Conservation (phyloP, 2,797 vertebrate species). For the Helostoma temminkii region DNA sequence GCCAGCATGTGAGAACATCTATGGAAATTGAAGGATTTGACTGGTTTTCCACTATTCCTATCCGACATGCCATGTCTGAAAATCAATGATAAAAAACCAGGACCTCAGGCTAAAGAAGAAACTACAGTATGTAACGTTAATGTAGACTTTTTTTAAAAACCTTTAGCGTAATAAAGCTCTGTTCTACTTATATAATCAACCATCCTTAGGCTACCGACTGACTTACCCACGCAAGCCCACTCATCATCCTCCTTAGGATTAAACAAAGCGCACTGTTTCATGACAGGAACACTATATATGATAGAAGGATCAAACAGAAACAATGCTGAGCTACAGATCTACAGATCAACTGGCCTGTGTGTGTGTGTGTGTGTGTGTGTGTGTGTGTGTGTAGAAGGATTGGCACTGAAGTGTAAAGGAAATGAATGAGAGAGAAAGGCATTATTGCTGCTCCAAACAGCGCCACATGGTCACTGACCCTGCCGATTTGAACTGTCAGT, state of each 20-base stretch:
- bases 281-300: constrained; percentile 6
- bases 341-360: constrained; percentile 13
- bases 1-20: no score
- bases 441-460: constrained; percentile 48
- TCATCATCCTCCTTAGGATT: constrained; percentile 18
- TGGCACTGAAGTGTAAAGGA: constrained; percentile 43
- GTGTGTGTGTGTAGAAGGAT: constrained; percentile 10
- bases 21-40: neutral
- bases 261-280: neutral
- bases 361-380: constrained; percentile 1
- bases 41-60: neutral
- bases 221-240: constrained; percentile 24
- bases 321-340: constrained; percentile 21
- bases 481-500: constrained; percentile 55
- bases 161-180: constrained; percentile 14
- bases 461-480: constrained; percentile 60
- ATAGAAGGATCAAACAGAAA: constrained; percentile 28
- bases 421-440: constrained; percentile 35
- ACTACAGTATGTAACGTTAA: neutral
- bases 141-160: constrained; percentile 2
- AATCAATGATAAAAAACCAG: constrained; percentile 1
- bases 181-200: constrained; percentile 15
- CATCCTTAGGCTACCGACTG: constrained; percentile 2
- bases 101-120: neutral
- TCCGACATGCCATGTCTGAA: neutral